A percentile compares a stretch with the other conserved stretches of the same genome.
Conservation (phyloP, 2,797 vertebrate species). For the Anguilla marmorata region DNA sequence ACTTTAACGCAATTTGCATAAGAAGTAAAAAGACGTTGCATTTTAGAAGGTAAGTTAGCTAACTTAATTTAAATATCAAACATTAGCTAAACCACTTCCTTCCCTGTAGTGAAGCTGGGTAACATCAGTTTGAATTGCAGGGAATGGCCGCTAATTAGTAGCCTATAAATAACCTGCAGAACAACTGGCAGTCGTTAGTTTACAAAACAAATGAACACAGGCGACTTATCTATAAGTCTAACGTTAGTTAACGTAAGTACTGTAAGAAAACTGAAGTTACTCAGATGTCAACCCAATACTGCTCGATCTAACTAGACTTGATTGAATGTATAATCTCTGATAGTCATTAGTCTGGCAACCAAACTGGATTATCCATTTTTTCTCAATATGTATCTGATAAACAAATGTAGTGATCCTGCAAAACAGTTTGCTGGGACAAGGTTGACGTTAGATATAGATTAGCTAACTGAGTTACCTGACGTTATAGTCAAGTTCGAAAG, state of each 20-base stretch:
- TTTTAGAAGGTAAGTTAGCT: background rate
- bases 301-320: background rate
- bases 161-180: background rate
- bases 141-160: background rate
- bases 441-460: background rate
- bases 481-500: background rate
- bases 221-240: background rate
- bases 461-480: background rate
- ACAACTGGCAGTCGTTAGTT: too few relatives aligned
- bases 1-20: background rate
- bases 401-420: background rate
- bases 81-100: background rate
- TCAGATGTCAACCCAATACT: background rate
- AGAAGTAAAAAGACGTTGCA: background rate
- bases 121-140: background rate
- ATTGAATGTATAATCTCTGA: background rate
- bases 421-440: background rate
- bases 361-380: background rate
- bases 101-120: background rate
- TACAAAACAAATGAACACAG: too few relatives aligned
- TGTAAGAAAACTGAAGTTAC: background rate
- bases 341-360: background rate
- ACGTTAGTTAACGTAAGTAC: background rate
- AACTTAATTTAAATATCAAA: too few relatives aligned
- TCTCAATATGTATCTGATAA: background rate